A percentile compares a stretch with the other conserved stretches of the same genome.
These are phyloP conservation scores for Etheostoma spectabile DNA, from an alignment of 2,113 vertebrate species.

Conservation along the genomic window DNA sequence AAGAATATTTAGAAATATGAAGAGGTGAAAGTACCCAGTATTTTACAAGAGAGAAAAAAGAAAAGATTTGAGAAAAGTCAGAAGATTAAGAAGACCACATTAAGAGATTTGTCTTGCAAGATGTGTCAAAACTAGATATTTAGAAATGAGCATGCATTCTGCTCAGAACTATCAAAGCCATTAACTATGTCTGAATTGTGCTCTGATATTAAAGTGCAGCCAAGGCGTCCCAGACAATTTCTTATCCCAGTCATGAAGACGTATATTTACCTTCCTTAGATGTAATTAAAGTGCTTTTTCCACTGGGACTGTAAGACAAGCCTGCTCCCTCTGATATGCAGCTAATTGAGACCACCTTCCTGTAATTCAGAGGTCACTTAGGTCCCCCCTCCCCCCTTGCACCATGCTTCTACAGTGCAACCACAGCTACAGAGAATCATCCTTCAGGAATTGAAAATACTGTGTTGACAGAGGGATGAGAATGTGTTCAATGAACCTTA, in stretches of 20 bases:
- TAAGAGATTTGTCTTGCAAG: background rate
- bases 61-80: background rate
- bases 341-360: conserved; percentile 69
- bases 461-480: conserved; percentile 49
- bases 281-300: conserved; percentile 71
- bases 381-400: conserved; percentile 6
- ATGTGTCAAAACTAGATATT: background rate
- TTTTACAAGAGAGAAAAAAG: background rate
- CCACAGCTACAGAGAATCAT: conserved; percentile 29
- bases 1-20: background rate
- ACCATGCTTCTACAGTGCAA: conserved; percentile 2
- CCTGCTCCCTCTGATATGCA: conserved; percentile 50
- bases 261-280: conserved; percentile 56
- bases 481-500: conserved; percentile 52
- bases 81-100: no score
- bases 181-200: background rate
- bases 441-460: conserved; percentile 29
- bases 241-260: conserved; percentile 17
- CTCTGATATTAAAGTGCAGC: conserved; percentile 20
- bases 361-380: conserved; percentile 64
- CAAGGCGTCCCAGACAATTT: conserved; percentile 25
- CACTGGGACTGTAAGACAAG: conserved; percentile 40
- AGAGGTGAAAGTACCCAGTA: background rate
- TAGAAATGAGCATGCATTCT: background rate
- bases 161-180: background rate